A percentile compares a stretch with the other conserved stretches of the same genome.
phyloP scores from a whole-genome alignment of 1,140 invertebrate species.

The Drosophila pruinosa region DNA sequence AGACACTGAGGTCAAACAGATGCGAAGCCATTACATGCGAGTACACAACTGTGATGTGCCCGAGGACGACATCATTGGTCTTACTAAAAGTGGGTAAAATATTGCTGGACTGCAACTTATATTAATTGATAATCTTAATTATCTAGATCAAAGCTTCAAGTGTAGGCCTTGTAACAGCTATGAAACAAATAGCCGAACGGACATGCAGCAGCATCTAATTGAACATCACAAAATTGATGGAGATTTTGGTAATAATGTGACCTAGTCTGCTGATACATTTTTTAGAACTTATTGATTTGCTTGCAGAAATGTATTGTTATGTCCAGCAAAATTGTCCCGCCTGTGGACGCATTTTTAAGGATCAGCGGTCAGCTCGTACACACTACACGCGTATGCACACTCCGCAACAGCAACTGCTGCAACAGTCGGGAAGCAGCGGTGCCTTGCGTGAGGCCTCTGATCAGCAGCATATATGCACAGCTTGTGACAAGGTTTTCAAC shows the following conservation, averaged over 20 bases:
- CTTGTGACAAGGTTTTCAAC: conserved; percentile 61
- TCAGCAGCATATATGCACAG: conserved; percentile 46
- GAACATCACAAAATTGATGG: conserved; percentile 68
- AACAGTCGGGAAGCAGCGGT: background rate
- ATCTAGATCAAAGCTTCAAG: conserved; percentile 68
- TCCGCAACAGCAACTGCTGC: conserved; percentile 28
- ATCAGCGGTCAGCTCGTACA: conserved; percentile 60
- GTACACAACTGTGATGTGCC: conserved; percentile 55
- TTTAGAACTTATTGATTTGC: background rate
- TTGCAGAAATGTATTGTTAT: conserved; percentile 69
- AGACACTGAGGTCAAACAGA: conserved; percentile 56
- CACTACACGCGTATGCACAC: conserved; percentile 70
- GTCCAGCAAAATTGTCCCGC: conserved; percentile 70
- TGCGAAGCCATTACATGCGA: conserved; percentile 62
- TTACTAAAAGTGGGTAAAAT: conserved; percentile 55
- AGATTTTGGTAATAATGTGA: conserved; percentile 54
- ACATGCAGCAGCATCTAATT: conserved; percentile 67
- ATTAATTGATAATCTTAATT: background rate
- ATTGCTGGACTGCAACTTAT: background rate
- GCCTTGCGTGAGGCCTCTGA: conserved; percentile 3
- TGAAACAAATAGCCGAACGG: conserved; percentile 48
- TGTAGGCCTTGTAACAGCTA: conserved; percentile 66
- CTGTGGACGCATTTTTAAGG: conserved; percentile 66
- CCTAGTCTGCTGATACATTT: background rate
- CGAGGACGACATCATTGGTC: conserved; percentile 66